Evolutionary conservation across 2,888 invertebrate species (phyloP), one percentile per base, ranked within the genome.

Genomic region (Dichetophora obliterata): DNA sequence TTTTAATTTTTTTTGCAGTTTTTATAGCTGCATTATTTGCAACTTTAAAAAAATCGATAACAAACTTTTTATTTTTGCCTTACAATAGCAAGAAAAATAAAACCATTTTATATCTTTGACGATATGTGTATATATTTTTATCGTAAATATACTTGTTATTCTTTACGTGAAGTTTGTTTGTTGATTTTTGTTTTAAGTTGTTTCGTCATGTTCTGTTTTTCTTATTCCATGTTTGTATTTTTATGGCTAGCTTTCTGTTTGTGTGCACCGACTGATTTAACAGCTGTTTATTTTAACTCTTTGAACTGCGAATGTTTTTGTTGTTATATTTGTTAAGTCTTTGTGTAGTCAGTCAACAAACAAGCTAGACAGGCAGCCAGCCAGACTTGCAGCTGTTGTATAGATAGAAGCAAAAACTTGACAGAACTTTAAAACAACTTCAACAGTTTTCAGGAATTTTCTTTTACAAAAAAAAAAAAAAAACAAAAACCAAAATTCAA

Each of bases 201-300:
- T 66, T 66, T 66, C 66, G 19, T 37, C 43, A 43, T 2, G 43
- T 37, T 43, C 9, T 34, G 66, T 19, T 66, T 66, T 43, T 43
- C 9, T 66, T n/a, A n/a, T 6, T 43, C 2, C 16, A 37, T 43
- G 11, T 43, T 14, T 43, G 43, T 43, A 43, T 14, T 27, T 59
- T 59, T 43, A 37, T 43, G 34, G 19, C 66, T 37, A 43, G 11
- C n/a, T 66, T 34, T 11, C 6, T 34, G 66, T 43, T 66, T 66
- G 66, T 48, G 22, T 66, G 9, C 37, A 37, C 37, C 48, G 11
- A 0, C 43, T n/a, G n/a, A n/a, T n/a, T 43, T 5, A 66, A 66
- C 66, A 66, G 66, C 66, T 66, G 66, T 66, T 66, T 31, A 34
- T n/a, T 37, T 66, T 66, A 27, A 22, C 43, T 43, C 66, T 66